These are phyloP conservation scores for Myoxocephalus aenaeus DNA, from an alignment of 2,797 vertebrate species.

Conservation along the genomic window DNA sequence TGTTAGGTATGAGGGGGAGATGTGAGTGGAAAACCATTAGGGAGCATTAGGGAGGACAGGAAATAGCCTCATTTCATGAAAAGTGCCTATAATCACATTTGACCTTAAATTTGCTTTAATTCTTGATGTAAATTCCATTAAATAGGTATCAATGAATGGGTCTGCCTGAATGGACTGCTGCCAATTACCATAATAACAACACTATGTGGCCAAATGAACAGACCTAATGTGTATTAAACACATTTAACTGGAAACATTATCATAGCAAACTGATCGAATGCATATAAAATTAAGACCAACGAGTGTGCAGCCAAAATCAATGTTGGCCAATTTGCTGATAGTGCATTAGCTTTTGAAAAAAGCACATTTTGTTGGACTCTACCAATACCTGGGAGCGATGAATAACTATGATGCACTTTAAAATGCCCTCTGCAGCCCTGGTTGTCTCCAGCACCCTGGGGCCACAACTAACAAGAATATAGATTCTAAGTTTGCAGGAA, in stretches of 20 bases:
- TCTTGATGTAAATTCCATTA: constrained; percentile 18
- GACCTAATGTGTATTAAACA: constrained; percentile 3
- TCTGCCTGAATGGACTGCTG: background rate
- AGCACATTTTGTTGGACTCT: constrained; percentile 1
- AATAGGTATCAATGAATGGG: constrained; percentile 1
- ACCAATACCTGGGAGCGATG: constrained; percentile 26
- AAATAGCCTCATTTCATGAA: constrained; percentile 34
- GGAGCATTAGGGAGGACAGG: constrained; percentile 35
- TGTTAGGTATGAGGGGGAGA: constrained; percentile 50
- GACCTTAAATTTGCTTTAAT: constrained; percentile 11
- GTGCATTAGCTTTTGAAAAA: constrained; percentile 18
- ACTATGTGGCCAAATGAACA: constrained; percentile 11
- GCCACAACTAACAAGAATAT: constrained; percentile 9
- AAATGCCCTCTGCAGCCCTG: constrained; percentile 1
- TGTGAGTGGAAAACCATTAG: constrained; percentile 53
- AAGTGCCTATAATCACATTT: constrained; percentile 35
- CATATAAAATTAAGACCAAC: constrained; percentile 20
- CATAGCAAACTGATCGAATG: constrained; percentile 21
- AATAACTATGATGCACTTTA: constrained; percentile 19
- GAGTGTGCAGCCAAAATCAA: constrained; percentile 42
- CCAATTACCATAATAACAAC: constrained; percentile 26
- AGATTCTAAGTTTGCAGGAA: background rate
- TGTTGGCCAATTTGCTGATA: constrained; percentile 36
- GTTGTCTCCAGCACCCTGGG: constrained; percentile 15
- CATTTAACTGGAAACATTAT: constrained; percentile 36